Conservation (phyloP, 2,888 invertebrate species). For the Petrolisthes cinctipes region DNA sequence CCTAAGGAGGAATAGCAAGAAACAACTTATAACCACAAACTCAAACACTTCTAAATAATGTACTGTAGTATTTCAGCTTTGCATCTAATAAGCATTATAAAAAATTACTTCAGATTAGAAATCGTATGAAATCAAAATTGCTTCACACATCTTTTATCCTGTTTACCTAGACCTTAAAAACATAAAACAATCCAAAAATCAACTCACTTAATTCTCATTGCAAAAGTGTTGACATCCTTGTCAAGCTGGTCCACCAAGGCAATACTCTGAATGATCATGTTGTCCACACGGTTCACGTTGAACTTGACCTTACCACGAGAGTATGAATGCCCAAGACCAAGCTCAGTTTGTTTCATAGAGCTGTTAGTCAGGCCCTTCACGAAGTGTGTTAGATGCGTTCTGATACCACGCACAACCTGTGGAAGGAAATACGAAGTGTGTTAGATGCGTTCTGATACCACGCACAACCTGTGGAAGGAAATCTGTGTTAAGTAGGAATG, state of each 20-base stretch:
- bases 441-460: conserved; percentile 85
- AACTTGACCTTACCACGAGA: conserved; percentile 98
- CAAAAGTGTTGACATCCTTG: conserved; percentile 98
- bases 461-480: conserved; percentile 54
- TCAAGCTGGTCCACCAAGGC: conserved; percentile 96
- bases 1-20: conserved; percentile 62
- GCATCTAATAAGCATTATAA: no score
- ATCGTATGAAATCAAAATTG: not conserved
- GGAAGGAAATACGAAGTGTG: conserved; percentile 82
- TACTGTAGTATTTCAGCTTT: no score
- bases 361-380: conserved; percentile 77
- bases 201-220: conserved; percentile 81
- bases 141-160: not conserved
- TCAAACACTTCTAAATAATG: no score
- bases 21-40: no score
- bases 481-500: not conserved
- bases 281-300: conserved; percentile 97
- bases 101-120: no score
- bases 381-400: conserved; percentile 83
- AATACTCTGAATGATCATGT: conserved; percentile 99
- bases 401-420: conserved; percentile 74
- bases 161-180: not conserved
- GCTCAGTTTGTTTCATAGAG: conserved; percentile 88
- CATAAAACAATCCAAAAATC: not conserved
- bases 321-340: conserved; percentile 98